Conservation (phyloP, 1,140 invertebrate species). For the Hycleus cichorii region DNA sequence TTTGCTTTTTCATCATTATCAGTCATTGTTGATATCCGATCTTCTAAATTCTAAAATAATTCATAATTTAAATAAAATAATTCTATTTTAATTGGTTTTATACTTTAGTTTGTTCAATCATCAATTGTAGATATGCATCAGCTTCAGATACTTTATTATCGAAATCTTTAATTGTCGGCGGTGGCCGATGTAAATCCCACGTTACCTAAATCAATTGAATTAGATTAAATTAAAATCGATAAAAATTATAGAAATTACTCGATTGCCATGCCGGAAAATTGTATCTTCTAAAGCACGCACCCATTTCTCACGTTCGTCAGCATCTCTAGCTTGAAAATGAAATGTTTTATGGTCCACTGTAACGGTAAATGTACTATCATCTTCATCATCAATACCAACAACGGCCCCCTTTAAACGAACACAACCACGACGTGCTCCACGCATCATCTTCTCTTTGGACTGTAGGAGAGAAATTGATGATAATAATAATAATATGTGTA, state of each 20-base stretch:
- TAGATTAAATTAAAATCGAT: too few species aligned
- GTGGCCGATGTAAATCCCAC: constrained; percentile 52
- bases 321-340: constrained; percentile 94
- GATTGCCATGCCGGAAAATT: constrained; percentile 72
- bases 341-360: constrained; percentile 98
- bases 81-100: too few species aligned
- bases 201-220: too few species aligned
- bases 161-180: constrained; percentile 68
- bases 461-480: constrained; percentile 45
- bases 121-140: constrained; percentile 90
- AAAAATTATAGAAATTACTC: constrained; percentile 39
- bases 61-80: constrained; percentile 27
- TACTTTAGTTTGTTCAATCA: constrained; percentile 88
- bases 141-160: constrained; percentile 89
- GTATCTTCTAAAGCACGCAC: constrained; percentile 90
- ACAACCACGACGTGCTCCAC: constrained; percentile 91
- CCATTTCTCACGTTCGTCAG: constrained; percentile 92
- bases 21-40: constrained; percentile 53
- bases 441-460: constrained; percentile 98
- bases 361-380: constrained; percentile 98
- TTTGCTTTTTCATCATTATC: constrained; percentile 59
- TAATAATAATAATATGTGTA: too few species aligned
- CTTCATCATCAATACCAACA: constrained; percentile 98
- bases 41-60: constrained; percentile 55
- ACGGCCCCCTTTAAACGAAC: constrained; percentile 89